Base-by-base conservation (phyloP, 2,113 vertebrate species). In the Oxyruncus cristatus region DNA sequence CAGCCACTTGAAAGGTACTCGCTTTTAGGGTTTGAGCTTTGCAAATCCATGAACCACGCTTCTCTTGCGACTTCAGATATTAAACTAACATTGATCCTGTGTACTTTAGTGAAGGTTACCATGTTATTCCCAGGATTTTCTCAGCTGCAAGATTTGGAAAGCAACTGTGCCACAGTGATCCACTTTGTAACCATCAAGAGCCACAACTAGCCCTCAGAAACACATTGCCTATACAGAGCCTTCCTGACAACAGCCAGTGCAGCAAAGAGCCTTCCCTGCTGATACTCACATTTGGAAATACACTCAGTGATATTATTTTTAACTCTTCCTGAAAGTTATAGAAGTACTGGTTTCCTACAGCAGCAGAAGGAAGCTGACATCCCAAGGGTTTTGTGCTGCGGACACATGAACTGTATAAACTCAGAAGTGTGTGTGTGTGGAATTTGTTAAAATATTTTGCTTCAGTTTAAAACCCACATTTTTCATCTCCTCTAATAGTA, bases 261-360 rank as follows among this genome's bases (percentile, higher is more conserved):
- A 93, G 85, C 13, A 4, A 8, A 62, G 18, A 22, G 70, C 70
- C 52, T 88, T 78, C 33, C 52, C 71, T 89, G 49, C 50, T 68
- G 35, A 59, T 21, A 50, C 44, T 61, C 71, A 84, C 91, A 87
- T 85, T 63, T 97, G 95, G 89, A 97, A 96, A 94, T 77, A 67
- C 16, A 74, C 85, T 96, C 89, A 93, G 52, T 6, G 66, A 19
- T 73, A 79, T 73, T 93, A 96, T 95, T 96, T 95, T 90, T 93
- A 95, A 95, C 88, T 93, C 89, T 93, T 96, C 95, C 92, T 94
- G 92, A 86, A 88, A 52, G 39, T 59, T 80, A 50, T 2, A 83
- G 71, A 55, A 70, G 44, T 14, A 26, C 59, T 77, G 56, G 42
- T 74, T 96, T 96, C 67, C 65, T 93, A 78, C 3, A 41, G 47